Percentiles rank a stretch among this genome's conserved stretches.
Conservation (phyloP, 1,140 invertebrate genomes). For the Pseudomyrmex dendroicus region DNA sequence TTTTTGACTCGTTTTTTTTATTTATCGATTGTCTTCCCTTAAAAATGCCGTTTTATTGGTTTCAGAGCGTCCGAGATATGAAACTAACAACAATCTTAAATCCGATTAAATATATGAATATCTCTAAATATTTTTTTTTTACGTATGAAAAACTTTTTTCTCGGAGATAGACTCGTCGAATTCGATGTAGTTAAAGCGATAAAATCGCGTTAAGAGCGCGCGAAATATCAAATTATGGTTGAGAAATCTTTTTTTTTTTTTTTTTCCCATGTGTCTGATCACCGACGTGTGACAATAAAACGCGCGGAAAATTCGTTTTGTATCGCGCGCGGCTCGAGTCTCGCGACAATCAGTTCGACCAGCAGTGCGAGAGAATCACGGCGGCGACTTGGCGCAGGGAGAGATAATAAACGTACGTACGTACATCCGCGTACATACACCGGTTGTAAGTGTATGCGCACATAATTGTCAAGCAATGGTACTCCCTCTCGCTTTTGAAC, state of each 20-base stretch:
- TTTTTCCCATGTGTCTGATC: not conserved
- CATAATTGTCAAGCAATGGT: constrained; percentile 73
- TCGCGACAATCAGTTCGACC: constrained; percentile 22
- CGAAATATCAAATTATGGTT: not conserved
- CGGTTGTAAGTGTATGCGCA: constrained; percentile 57
- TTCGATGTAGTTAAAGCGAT: not conserved
- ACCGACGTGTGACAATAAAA: constrained; percentile 16
- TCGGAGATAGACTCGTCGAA: too few relatives aligned
- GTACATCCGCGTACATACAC: constrained; percentile 67
- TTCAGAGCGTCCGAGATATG: too few relatives aligned
- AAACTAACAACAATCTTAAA: too few relatives aligned
- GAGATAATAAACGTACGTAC: constrained; percentile 63
- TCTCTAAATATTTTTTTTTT: too few relatives aligned
- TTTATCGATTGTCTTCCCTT: too few relatives aligned
- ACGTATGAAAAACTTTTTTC: too few relatives aligned
- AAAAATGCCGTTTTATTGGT: too few relatives aligned
- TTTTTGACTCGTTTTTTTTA: too few relatives aligned
- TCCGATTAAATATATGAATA: too few relatives aligned
- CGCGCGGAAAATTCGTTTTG: constrained; percentile 30
- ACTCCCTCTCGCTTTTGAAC: constrained; percentile 78
- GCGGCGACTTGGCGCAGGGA: constrained; percentile 52
- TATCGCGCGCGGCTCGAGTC: not conserved
- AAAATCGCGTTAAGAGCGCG: constrained; percentile 2
- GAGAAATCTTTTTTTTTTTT: not conserved
- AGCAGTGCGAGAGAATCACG: constrained; percentile 46